These are phyloP conservation scores for Blera fallax DNA, from an alignment of 2,888 invertebrate species.

Conservation along the genomic window DNA sequence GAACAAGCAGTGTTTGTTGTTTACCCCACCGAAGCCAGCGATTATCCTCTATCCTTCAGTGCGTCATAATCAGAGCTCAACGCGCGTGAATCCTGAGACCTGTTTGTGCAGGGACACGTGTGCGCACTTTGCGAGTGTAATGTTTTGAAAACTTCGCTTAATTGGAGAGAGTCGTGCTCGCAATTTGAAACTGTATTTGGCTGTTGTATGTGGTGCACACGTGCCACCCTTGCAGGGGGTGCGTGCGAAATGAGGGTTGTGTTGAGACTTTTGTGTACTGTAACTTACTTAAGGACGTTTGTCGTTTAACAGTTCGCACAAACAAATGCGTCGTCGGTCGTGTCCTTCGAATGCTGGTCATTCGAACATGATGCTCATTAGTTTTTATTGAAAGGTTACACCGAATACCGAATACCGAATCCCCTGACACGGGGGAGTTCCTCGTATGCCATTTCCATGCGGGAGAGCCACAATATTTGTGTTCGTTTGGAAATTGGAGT, in stretches of 20 bases:
- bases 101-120: slow-evolving; percentile 61
- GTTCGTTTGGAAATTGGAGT: slow-evolving; percentile 36
- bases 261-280: slow-evolving; percentile 9
- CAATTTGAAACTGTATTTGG: slow-evolving; percentile 61
- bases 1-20: slow-evolving; percentile 46
- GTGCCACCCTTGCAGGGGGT: slow-evolving; percentile 61
- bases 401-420: slow-evolving; percentile 54
- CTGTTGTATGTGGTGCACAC: slow-evolving; percentile 41
- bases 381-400: slow-evolving; percentile 69
- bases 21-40: slow-evolving; percentile 49
- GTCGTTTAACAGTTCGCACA: slow-evolving; percentile 59
- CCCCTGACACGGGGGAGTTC: slow-evolving; percentile 40
- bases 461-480: slow-evolving; percentile 67
- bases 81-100: slow-evolving; percentile 33
- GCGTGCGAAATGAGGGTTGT: slow-evolving; percentile 67
- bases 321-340: slow-evolving; percentile 39
- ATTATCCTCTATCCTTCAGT: slow-evolving; percentile 54
- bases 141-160: slow-evolving; percentile 72
- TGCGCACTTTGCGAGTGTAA: slow-evolving; percentile 69
- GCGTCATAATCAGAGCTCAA: slow-evolving; percentile 65
- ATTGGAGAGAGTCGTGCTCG: slow-evolving; percentile 65
- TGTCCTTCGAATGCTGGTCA: slow-evolving; percentile 64
- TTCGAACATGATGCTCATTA: slow-evolving; percentile 72
- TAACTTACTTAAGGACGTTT: slow-evolving; percentile 69
- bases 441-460: slow-evolving; percentile 42